Evolutionary conservation across 2,888 invertebrate species (phyloP), one percentile per base, ranked within the genome.

Genomic region (Drosophila robusta): DNA sequence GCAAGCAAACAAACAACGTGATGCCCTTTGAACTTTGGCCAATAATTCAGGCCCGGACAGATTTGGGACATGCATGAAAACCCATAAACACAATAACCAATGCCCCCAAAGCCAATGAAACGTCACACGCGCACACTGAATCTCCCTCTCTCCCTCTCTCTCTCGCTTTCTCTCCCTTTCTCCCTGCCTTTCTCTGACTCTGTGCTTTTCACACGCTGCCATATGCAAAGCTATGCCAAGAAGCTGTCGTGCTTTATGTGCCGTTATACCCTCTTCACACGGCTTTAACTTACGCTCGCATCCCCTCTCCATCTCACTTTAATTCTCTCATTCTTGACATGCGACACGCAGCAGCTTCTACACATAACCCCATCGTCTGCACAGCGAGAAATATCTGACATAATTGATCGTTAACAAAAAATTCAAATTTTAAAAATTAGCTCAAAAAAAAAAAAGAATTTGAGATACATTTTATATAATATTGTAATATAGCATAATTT

Each of bases 31-130:
- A 80, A 87, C 87, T 78, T 67, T 72, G 61, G 65, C 80, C 83
- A 78, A 83, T 83, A 83, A 86, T 67, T 86, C 78, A 86, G 70
- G 50, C 64, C 64, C 47, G 61, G 75, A 75, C 75, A 75, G 76
- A 75, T 76, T 75, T 65, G 76, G 76, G 76, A 72, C 75, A 70
- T 54, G 74, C 62, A 66, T 70, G 70, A 69, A 78, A 78, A 72
- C 61, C 87, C 83, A 83, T 86, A 83, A 83, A 83, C 86, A 80
- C 70, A 86, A 77, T 77, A 70, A 77, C 69, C 77, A 54, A 54
- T 54, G 50, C 38, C 50, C 38, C 51, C 38, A 58, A 26, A 45
- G 32, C 61, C 46, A 57, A 55, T 64, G 51, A 52, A 38, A 50
- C 50, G 46, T 45, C 51, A 9, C 56, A 39, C 24, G 9, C 55